Percentiles rank a stretch among this genome's conserved stretches.
Conservation (phyloP, 2,888 invertebrate species). For the Papilio elwesi region DNA sequence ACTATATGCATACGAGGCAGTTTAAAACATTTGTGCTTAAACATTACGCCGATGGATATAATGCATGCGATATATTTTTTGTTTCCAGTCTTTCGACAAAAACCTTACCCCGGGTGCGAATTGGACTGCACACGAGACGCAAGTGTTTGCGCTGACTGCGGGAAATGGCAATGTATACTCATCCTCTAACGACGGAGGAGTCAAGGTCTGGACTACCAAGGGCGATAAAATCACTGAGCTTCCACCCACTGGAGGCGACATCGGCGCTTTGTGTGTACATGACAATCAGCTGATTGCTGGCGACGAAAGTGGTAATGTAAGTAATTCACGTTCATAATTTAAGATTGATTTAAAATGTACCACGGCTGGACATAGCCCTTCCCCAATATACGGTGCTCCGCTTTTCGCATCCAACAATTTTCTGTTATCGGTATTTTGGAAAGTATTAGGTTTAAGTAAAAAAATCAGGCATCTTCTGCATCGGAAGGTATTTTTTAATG, state of each 20-base stretch:
- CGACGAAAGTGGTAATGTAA: constrained; percentile 86
- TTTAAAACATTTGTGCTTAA: too few relatives aligned
- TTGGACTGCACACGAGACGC: constrained; percentile 85
- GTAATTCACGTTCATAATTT: constrained; percentile 49
- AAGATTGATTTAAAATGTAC: not conserved
- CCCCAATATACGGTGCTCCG: too few relatives aligned
- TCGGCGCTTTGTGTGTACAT: constrained; percentile 62
- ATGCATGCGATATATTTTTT: constrained; percentile 30
- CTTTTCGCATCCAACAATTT: too few relatives aligned
- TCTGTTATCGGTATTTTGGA: too few relatives aligned
- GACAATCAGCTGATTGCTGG: constrained; percentile 83
- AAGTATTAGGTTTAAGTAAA: too few relatives aligned
- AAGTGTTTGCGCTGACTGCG: constrained; percentile 84
- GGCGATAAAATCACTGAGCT: constrained; percentile 69
- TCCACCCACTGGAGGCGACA: constrained; percentile 70
- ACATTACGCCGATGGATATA: too few relatives aligned
- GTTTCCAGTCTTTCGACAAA: constrained; percentile 62
- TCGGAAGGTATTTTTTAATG: too few relatives aligned
- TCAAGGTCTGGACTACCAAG: constrained; percentile 81
- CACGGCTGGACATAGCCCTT: too few relatives aligned
- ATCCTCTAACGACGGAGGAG: constrained; percentile 86
- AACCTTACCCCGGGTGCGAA: constrained; percentile 58
- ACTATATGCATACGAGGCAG: too few relatives aligned
- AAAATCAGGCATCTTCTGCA: too few relatives aligned
- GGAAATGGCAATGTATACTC: constrained; percentile 81